Evolutionary conservation across 2,888 invertebrate genomes (phyloP), one percentile per base, ranked within the genome.

Genomic region (Cerastoderma edule): DNA sequence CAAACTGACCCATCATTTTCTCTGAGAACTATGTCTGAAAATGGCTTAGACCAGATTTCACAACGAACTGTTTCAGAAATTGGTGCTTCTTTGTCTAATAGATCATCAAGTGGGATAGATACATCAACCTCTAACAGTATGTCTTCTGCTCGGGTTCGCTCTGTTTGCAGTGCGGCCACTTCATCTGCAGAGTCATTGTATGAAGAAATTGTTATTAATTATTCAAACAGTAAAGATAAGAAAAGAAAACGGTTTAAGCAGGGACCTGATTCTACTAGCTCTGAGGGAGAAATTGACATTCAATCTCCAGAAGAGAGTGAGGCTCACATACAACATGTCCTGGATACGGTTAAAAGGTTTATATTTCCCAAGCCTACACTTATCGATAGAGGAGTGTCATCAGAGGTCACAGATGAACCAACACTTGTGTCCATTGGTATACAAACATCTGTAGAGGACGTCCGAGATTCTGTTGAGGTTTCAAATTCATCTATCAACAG

Each of bases 331-430:
- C 68, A 72, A 35, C 67, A 76, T 63, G 79, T 82, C 6, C 50
- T 82, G 6, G 64, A 75, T 35, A 82, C 78, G 39, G 82, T 82
- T 44, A 70, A 82, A 72, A 79, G 64, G 53, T 72, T 82, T 22
- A 76, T 82, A 19, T 53, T 76, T 54, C 82, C 82, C 5, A 74
- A 72, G 19, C 79, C 77, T 64, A 13, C 27, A 8, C 53, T 74
- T 30, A 68, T 79, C 27, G 77, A 82, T 65, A 74, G 72, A 75
- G 82, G 74, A 24, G 65, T 74, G 30, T 77, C 79, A 44, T 74
- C 74, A 24, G 78, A 78, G 19, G 60, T 35, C 67, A 63, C 56
- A 48, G 30, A 48, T 46, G 67, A 27, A 27, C 44, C 75, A 8
- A 70, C 32, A 35, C 64, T 57, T 50, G 77, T 77, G 22, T 83